These are phyloP conservation scores for Byasa hedistus DNA, from an alignment of 2,888 invertebrate genomes.

Conservation along the genomic window DNA sequence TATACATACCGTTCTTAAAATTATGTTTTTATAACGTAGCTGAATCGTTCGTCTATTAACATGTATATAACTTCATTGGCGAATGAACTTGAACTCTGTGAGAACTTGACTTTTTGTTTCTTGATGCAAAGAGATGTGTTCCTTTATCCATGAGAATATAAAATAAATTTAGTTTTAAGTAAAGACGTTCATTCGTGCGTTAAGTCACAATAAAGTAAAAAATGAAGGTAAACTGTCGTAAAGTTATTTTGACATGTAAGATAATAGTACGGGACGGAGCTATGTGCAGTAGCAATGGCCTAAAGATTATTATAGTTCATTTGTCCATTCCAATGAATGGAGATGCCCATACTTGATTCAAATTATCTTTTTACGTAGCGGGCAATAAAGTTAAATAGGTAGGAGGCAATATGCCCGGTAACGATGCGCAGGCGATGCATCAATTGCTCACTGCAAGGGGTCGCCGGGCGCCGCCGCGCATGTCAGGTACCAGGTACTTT, in stretches of 20 bases:
- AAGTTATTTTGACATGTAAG: conserved; percentile 18
- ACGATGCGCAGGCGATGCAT: conserved; percentile 67
- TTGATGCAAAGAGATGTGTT: background rate
- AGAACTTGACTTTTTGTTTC: conserved; percentile 2
- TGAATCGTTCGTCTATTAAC: too few relatives aligned
- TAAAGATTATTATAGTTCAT: conserved; percentile 30
- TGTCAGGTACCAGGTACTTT: conserved; percentile 22
- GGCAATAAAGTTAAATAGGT: conserved; percentile 40
- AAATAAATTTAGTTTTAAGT: background rate
- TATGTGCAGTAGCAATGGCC: conserved; percentile 28
- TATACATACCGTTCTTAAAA: too few relatives aligned
- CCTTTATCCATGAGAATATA: background rate
- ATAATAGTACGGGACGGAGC: conserved; percentile 24
- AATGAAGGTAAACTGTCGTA: conserved; percentile 12
- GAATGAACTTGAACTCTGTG: background rate
- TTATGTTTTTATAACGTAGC: too few relatives aligned
- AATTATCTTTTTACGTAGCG: conserved; percentile 40
- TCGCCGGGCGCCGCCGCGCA: conserved; percentile 38
- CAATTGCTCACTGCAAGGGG: conserved; percentile 72
- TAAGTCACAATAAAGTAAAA: conserved; percentile 12
- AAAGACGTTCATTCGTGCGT: conserved; percentile 5
- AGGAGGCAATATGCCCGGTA: conserved; percentile 36
- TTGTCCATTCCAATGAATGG: conserved; percentile 32
- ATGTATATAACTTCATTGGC: too few relatives aligned
- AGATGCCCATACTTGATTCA: conserved; percentile 27